These are phyloP conservation scores for Lepidochrysops patricia DNA, from an alignment of 2,888 invertebrate genomes.

Conservation along the genomic window DNA sequence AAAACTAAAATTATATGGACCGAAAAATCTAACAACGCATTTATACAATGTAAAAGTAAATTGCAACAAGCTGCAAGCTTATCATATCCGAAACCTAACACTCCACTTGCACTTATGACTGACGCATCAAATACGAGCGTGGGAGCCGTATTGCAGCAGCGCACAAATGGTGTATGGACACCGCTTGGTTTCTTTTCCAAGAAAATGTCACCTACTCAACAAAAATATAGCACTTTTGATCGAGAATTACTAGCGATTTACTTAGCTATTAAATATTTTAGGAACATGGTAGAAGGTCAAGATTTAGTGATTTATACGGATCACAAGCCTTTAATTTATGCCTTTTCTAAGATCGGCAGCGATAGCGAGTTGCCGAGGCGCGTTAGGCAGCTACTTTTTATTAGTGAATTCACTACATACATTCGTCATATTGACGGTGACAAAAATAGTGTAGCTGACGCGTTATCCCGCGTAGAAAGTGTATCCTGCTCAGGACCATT, in stretches of 20 bases:
- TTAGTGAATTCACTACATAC: not conserved
- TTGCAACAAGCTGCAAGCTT: constrained; percentile 26
- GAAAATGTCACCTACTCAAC: constrained; percentile 28
- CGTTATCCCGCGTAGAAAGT: not conserved
- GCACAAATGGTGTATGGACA: constrained; percentile 17
- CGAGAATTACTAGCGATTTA: no score
- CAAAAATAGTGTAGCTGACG: not conserved
- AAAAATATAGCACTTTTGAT: no score
- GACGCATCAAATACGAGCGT: constrained; percentile 38
- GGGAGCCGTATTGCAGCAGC: constrained; percentile 38
- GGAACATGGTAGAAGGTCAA: not conserved
- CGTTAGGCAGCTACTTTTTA: not conserved
- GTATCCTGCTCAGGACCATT: not conserved
- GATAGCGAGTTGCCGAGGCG: not conserved
- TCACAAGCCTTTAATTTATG: not conserved
- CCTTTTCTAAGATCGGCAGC: not conserved
- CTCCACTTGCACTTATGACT: constrained; percentile 27
- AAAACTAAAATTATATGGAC: constrained; percentile 24
- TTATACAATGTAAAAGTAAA: constrained; percentile 23
- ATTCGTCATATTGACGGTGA: not conserved
- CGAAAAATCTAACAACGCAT: constrained; percentile 20
- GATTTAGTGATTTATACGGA: not conserved
- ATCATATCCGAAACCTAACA: constrained; percentile 26
- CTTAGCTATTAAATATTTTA: no score
- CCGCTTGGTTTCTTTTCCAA: constrained; percentile 37